Base-by-base conservation (phyloP, 2,888 invertebrate species). In the Heliconius charithonia region DNA sequence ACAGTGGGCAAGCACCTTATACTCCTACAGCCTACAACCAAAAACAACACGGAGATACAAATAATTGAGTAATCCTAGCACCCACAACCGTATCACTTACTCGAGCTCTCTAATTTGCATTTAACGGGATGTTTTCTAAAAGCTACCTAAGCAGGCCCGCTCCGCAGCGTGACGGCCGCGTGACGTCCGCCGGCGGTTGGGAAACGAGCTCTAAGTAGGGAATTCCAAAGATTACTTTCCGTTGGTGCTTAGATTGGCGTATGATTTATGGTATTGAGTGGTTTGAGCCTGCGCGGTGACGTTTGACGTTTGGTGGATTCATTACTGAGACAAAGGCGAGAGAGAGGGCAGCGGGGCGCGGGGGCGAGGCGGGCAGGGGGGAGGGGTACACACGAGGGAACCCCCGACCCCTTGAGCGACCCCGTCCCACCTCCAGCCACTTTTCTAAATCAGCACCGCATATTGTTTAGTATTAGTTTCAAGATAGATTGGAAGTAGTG, bases 241-340 rank as follows among this genome's bases (percentile, higher is more conserved):
- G 84, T 86, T 87, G 85, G 86, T 84, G 86, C 84, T 85, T 87
- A 84, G 82, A 86, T 87, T 83, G 87, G 86, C 85, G 85, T 91
- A 89, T 91, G 93, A 91, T 90, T 88, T 89, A 87, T 89, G 90
- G 87, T 87, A 86, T 89, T 84, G 88, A 88, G 84, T 83, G 85
- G 84, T 83, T 86, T 88, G 92, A 90, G 92, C 86, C 89, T 92
- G 92, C 92, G 93, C 93, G 88, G 87, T 92, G 92, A 91, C 89
- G 91, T 90, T 91, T 92, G 90, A 89, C 91, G 92, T 94, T 93
- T 93, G 93, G 90, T 89, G 93, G 94, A 93, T 94, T 94, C 93
- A 94, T 95, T 93, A 93, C 93, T 89, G 92, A 94, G 92, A 94
- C 94, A 94, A 93, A 94, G 89, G 85, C 86, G 88, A 86, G 85